Evolutionary conservation across 2,113 vertebrate species (phyloP).

Genomic region (Gallinago jamesoni): DNA sequence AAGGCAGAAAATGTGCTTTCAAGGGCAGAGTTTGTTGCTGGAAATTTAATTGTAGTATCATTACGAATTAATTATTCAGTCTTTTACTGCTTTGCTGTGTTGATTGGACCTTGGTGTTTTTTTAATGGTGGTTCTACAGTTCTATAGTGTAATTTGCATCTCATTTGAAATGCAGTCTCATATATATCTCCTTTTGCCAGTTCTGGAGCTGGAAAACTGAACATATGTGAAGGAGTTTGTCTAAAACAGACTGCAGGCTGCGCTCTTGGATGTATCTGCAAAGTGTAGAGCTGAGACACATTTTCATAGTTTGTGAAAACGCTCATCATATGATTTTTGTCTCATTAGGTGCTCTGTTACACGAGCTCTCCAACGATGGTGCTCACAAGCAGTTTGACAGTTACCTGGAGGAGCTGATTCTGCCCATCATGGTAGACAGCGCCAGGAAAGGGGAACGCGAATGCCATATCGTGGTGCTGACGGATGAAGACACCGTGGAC

Average conservation of each 20-base stretch:
- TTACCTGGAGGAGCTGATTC: slow-evolving; percentile 93
- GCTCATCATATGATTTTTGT: background rate
- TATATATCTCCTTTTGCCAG: background rate
- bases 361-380: slow-evolving; percentile 93
- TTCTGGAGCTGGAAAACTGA: background rate
- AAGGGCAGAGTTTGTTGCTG: background rate
- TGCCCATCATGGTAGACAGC: slow-evolving; percentile 94
- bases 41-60: background rate
- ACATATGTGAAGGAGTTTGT: background rate
- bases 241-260: background rate
- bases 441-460: slow-evolving; percentile 92
- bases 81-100: background rate
- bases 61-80: background rate
- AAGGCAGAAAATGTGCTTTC: background rate
- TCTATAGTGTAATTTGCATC: background rate
- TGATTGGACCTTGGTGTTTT: background rate
- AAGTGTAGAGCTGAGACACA: background rate
- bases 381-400: slow-evolving; percentile 92
- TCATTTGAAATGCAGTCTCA: background rate
- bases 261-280: background rate
- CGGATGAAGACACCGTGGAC: slow-evolving; percentile 93
- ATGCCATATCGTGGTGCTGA: slow-evolving; percentile 94
- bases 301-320: background rate
- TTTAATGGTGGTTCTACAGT: background rate
- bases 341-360: slow-evolving; percentile 87